Percentiles rank a stretch among this genome's conserved stretches.
These are phyloP conservation scores for Pterostichus niger DNA, from an alignment of 2,888 invertebrate genomes.

Conservation along the genomic window DNA sequence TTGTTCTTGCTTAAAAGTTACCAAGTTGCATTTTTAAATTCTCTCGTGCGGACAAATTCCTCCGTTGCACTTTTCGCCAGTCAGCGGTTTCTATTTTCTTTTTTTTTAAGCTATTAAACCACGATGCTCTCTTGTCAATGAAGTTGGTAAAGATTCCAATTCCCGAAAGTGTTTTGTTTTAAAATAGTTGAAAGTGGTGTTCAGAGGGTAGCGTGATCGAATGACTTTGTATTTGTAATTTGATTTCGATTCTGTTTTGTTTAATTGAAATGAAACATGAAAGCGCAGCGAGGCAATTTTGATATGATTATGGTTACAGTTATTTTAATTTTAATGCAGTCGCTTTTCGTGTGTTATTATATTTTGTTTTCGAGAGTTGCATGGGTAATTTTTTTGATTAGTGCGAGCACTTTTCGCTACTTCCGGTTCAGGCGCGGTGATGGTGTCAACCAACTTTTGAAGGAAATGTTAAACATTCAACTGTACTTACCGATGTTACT, in stretches of 20 bases:
- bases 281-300: slow-evolving; percentile 48
- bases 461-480: slow-evolving; percentile 7
- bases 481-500: slow-evolving; percentile 1
- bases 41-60: slow-evolving; percentile 25
- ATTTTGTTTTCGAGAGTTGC: not conserved
- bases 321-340: slow-evolving; percentile 43
- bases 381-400: slow-evolving; percentile 12
- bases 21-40: slow-evolving; percentile 15
- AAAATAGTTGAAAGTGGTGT: slow-evolving; percentile 36
- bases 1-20: not conserved
- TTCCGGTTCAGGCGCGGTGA: slow-evolving; percentile 11
- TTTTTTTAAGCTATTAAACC: slow-evolving; percentile 40
- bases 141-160: slow-evolving; percentile 30
- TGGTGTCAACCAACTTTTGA: slow-evolving; percentile 11
- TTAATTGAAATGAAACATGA: slow-evolving; percentile 71
- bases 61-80: slow-evolving; percentile 40
- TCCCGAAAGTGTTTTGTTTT: slow-evolving; percentile 52
- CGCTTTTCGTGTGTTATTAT: not conserved
- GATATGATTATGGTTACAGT: slow-evolving; percentile 41
- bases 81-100: slow-evolving; percentile 45
- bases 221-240: slow-evolving; percentile 69
- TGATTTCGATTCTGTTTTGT: slow-evolving; percentile 69
- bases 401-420: slow-evolving; percentile 18
- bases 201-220: slow-evolving; percentile 68
- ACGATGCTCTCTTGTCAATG: slow-evolving; percentile 50